A percentile compares a stretch with the other conserved stretches of the same genome.
These are phyloP conservation scores for Steinernema feltiae DNA, from an alignment of 1,140 invertebrate genomes.

Conservation along the genomic window DNA sequence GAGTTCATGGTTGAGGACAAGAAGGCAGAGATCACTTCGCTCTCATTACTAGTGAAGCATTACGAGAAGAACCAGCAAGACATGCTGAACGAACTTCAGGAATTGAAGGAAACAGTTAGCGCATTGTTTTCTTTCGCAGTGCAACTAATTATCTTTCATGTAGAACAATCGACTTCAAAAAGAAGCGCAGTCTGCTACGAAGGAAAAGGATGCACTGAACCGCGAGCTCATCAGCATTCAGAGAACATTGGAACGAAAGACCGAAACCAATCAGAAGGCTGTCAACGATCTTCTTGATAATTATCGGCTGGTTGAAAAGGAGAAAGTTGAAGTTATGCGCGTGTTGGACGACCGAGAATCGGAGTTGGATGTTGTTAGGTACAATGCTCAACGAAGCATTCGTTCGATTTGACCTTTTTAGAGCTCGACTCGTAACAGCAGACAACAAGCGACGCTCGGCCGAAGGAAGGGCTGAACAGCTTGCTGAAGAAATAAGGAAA, in stretches of 20 bases:
- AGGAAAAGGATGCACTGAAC: not conserved
- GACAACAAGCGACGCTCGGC: not conserved
- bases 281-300: not conserved
- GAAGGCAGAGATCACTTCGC: not conserved
- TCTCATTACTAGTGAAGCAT: not conserved
- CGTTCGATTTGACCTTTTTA: not conserved
- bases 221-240: not conserved
- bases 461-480: not conserved
- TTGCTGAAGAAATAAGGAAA: not conserved
- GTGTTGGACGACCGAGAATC: not conserved
- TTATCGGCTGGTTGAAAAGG: not conserved
- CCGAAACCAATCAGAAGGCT: not conserved
- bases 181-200: not conserved
- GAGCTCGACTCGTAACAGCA: not conserved
- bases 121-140: not conserved
- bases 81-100: not conserved
- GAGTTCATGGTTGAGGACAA: conserved; percentile 1
- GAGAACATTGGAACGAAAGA: not conserved
- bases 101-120: not conserved
- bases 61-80: conserved; percentile 2
- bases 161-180: not conserved
- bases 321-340: not conserved
- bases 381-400: not conserved
- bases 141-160: not conserved
- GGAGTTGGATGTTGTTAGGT: not conserved